A percentile compares a stretch with the other conserved stretches of the same genome.
Conservation (phyloP, 2,113 vertebrate species). For the Tychaedon coryphoeus region DNA sequence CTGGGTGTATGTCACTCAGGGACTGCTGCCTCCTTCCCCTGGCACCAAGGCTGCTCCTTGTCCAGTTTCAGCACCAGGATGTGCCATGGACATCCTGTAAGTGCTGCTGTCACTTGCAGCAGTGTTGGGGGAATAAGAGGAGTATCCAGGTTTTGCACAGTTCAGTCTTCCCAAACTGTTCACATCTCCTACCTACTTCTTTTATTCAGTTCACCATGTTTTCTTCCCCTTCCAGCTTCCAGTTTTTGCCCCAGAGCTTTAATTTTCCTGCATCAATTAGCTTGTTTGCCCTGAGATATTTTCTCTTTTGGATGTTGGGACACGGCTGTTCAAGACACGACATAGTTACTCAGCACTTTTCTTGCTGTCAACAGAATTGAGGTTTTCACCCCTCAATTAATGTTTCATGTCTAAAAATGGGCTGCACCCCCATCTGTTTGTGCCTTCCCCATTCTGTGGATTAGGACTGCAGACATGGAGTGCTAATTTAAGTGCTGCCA, state of each 20-base stretch:
- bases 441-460: not conserved
- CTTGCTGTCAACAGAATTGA: not conserved
- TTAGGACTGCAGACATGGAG: not conserved
- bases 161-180: not conserved
- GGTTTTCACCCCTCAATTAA: not conserved
- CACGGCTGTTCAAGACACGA: not conserved
- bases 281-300: not conserved
- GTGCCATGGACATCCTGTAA: not conserved
- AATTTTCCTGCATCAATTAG: not conserved
- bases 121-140: not conserved
- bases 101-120: not conserved
- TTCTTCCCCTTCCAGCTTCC: not conserved
- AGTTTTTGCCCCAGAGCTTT: not conserved
- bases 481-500: not conserved
- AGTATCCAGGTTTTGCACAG: not conserved
- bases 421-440: not conserved
- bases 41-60: not conserved
- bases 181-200: not conserved
- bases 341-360: not conserved
- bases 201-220: not conserved
- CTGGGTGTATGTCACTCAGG: fast-evolving
- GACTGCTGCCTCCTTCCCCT: not conserved
- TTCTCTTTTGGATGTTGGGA: not conserved
- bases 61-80: not conserved
- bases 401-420: not conserved